phyloP scores from a whole-genome alignment of 2,797 vertebrate genomes.

The Peromyscus nudipes region DNA sequence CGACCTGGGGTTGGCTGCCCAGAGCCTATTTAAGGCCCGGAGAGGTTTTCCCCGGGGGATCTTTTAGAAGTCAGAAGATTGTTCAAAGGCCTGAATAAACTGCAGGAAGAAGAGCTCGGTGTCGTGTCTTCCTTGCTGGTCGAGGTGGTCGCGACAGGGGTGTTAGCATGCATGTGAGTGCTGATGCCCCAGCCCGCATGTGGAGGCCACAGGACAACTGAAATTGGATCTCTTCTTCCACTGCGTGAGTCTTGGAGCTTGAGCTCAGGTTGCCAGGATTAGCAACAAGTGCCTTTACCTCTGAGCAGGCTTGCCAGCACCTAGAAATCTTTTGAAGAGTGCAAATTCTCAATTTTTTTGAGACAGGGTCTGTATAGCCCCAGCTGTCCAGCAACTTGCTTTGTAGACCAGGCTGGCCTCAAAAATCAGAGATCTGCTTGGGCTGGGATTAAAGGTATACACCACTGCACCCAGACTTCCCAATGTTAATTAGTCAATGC shows the following conservation, averaged over 20 bases:
- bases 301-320: not conserved
- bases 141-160: no score
- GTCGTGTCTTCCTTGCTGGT: no score
- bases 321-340: no score
- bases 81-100: no score
- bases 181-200: no score
- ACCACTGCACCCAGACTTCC: no score
- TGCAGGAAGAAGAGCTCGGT: no score
- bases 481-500: no score
- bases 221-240: not conserved
- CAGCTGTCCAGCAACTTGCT: not conserved
- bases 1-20: no score
- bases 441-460: not conserved
- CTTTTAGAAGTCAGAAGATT: no score
- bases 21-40: no score
- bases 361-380: not conserved
- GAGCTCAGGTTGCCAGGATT: not conserved
- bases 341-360: not conserved
- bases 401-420: not conserved
- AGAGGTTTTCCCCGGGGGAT: no score
- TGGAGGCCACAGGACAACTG: not conserved
- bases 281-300: not conserved
- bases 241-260: not conserved
- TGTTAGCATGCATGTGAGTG: not conserved
- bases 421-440: not conserved